Conservation (phyloP, 2,113 vertebrate species). For the Sander vitreus region DNA sequence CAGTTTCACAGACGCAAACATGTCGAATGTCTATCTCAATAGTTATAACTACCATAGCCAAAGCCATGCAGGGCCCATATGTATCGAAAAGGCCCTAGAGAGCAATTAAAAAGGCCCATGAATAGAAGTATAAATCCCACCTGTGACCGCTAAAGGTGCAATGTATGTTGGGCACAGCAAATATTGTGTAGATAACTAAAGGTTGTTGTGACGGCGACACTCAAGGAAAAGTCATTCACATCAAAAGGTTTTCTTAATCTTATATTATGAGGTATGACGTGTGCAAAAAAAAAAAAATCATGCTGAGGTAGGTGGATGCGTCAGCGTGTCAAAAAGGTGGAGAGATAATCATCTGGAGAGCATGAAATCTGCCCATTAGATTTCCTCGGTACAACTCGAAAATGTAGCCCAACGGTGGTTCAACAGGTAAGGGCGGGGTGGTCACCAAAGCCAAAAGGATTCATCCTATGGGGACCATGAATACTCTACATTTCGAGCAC, state of each 20-base stretch:
- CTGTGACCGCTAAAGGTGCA: not conserved
- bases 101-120: conserved; percentile 8
- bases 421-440: too few species aligned
- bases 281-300: not conserved
- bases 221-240: not conserved
- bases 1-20: not conserved
- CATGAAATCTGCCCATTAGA: not conserved
- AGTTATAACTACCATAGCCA: not conserved
- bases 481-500: not conserved
- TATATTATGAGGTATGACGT: too few species aligned
- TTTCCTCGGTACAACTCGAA: not conserved
- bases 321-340: not conserved
- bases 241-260: not conserved
- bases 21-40: not conserved
- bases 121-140: not conserved
- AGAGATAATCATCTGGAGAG: not conserved
- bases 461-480: not conserved
- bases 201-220: not conserved
- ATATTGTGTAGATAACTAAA: not conserved
- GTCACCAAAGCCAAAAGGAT: not conserved
- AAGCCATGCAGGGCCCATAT: not conserved
- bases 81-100: conserved; percentile 1
- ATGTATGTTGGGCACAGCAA: not conserved
- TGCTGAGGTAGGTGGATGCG: not conserved
- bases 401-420: too few species aligned